These are phyloP conservation scores for Conomelus anceps DNA, from an alignment of 2,888 invertebrate species.

Conservation along the genomic window DNA sequence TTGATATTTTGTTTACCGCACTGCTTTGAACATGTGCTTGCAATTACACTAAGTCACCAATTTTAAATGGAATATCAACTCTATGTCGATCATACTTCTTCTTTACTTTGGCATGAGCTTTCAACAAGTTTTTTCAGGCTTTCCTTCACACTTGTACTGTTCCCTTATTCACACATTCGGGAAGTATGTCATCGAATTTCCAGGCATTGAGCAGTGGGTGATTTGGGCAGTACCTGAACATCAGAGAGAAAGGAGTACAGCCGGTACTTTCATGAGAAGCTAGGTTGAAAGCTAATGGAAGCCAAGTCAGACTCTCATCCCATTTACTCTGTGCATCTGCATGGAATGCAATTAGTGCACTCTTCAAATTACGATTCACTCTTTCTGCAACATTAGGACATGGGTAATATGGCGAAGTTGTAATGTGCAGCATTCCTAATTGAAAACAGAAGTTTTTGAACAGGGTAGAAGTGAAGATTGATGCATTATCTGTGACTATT, in stretches of 20 bases:
- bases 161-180: not conserved
- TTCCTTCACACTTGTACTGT: not conserved
- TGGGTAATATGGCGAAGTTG: not conserved
- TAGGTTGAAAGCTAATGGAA: not conserved
- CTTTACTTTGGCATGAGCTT: not conserved
- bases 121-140: not conserved
- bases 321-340: not conserved
- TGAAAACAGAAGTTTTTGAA: constrained; percentile 1
- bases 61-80: not conserved
- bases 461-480: not conserved
- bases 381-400: not conserved
- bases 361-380: not conserved
- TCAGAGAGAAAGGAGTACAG: not conserved
- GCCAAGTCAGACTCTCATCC: not conserved
- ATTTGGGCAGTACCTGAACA: not conserved
- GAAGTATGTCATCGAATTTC: not conserved
- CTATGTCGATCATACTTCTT: not conserved
- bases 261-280: not conserved
- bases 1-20: not conserved
- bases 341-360: not conserved
- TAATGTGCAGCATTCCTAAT: not conserved
- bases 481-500: not conserved
- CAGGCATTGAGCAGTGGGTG: not conserved
- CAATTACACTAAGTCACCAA: not conserved
- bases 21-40: not conserved